These are phyloP conservation scores for Sebastiscus tertius DNA, from an alignment of 2,797 vertebrate genomes.

Conservation along the genomic window DNA sequence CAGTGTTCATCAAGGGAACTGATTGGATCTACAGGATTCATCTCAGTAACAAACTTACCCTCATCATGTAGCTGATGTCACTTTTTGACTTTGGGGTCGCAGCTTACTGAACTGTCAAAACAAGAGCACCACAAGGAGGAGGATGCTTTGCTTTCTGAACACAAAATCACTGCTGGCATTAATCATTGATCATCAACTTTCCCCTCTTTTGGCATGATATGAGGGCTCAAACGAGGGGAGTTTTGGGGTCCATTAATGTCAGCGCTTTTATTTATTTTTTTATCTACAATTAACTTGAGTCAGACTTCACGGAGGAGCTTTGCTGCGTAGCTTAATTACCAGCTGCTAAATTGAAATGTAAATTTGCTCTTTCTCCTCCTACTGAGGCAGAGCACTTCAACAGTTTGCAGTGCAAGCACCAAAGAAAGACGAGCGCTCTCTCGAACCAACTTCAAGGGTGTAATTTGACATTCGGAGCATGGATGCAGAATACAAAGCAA, in stretches of 20 bases:
- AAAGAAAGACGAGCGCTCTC: constrained; percentile 7
- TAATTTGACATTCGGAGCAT: constrained; percentile 26
- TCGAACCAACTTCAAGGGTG: constrained; percentile 12
- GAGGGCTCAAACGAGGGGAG: not conserved
- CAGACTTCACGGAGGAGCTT: constrained; percentile 34
- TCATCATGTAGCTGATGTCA: not conserved
- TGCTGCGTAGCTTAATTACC: constrained; percentile 49
- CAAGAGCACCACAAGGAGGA: not conserved
- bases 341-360: constrained; percentile 67
- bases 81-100: not conserved
- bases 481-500: not conserved
- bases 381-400: constrained; percentile 29
- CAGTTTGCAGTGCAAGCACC: constrained; percentile 23
- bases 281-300: constrained; percentile 60
- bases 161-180: not conserved
- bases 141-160: not conserved
- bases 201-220: not conserved
- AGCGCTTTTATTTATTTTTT: constrained; percentile 29
- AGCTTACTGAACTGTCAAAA: constrained; percentile 7
- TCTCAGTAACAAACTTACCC: not conserved
- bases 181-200: not conserved
- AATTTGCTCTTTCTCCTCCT: constrained; percentile 53
- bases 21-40: constrained; percentile 28
- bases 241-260: constrained; percentile 8
- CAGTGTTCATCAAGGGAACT: constrained; percentile 32